These are phyloP conservation scores for Leucoraja erinaceus DNA, from an alignment of 2,113 vertebrate species.

Conservation along the genomic window DNA sequence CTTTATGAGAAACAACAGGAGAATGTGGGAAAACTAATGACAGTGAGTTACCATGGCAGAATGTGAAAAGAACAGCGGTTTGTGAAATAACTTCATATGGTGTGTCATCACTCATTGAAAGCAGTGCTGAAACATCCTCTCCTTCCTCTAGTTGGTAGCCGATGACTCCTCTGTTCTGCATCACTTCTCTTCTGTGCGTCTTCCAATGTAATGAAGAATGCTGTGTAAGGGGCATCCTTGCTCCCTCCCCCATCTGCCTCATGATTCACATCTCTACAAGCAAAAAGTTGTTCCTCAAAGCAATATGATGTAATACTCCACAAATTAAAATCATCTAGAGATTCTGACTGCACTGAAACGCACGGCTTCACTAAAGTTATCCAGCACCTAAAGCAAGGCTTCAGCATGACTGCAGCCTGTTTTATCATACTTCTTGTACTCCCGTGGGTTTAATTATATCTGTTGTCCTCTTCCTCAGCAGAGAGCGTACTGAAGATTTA, in stretches of 20 bases:
- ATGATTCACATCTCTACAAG: not conserved
- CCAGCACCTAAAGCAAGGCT: not conserved
- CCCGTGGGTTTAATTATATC: conserved; percentile 13
- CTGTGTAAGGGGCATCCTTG: no score
- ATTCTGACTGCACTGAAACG: not conserved
- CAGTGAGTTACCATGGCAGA: not conserved
- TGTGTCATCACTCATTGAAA: not conserved
- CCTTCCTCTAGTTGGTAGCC: not conserved
- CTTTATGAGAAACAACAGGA: not conserved
- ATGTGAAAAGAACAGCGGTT: not conserved
- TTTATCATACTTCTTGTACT: conserved; percentile 5
- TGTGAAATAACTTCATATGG: not conserved
- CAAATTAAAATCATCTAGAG: not conserved
- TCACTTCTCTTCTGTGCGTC: not conserved
- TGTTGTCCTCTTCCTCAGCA: conserved; percentile 8
- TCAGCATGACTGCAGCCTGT: not conserved
- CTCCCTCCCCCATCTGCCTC: not conserved
- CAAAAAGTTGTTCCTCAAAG: not conserved
- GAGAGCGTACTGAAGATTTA: not conserved
- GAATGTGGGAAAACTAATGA: not conserved
- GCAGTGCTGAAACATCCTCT: not conserved
- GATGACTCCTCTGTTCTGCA: not conserved
- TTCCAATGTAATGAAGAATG: no score
- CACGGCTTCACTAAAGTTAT: not conserved
- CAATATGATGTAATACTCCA: not conserved